Evolutionary conservation across 1,140 invertebrate genomes (phyloP).

Genomic region (Bombus cullumanus): DNA sequence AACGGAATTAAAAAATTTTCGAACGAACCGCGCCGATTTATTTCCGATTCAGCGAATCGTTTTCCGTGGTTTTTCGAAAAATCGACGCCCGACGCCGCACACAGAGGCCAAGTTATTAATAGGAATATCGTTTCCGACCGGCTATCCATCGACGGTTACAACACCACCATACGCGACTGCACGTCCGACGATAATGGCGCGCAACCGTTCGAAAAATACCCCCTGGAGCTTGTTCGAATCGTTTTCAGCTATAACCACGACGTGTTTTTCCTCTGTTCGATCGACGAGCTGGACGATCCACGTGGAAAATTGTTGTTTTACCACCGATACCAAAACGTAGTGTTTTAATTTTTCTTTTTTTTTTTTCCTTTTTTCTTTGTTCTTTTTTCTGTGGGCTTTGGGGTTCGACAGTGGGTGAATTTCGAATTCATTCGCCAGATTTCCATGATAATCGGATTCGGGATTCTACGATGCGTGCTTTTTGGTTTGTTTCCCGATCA

Average conservation of each 20-base stretch:
- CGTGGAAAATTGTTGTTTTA: not conserved
- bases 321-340: not conserved
- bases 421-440: not conserved
- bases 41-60: constrained; percentile 44
- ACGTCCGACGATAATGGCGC: constrained; percentile 23
- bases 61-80: constrained; percentile 46
- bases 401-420: not conserved
- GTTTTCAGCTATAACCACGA: not conserved
- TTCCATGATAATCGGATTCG: not conserved
- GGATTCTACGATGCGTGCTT: not conserved
- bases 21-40: constrained; percentile 37
- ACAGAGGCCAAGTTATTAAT: constrained; percentile 15
- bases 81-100: not conserved
- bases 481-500: not conserved
- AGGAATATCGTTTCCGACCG: constrained; percentile 15
- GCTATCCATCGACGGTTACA: constrained; percentile 24
- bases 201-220: constrained; percentile 13
- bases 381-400: not conserved
- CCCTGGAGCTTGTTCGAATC: not conserved
- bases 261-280: not conserved
- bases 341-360: not conserved
- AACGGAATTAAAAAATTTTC: constrained; percentile 45
- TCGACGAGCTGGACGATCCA: not conserved
- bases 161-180: not conserved
- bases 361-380: not conserved